Percentiles rank a stretch among this genome's conserved stretches.
phyloP scores from a whole-genome alignment of 2,888 invertebrate genomes.

The Invenusta paracnida region DNA sequence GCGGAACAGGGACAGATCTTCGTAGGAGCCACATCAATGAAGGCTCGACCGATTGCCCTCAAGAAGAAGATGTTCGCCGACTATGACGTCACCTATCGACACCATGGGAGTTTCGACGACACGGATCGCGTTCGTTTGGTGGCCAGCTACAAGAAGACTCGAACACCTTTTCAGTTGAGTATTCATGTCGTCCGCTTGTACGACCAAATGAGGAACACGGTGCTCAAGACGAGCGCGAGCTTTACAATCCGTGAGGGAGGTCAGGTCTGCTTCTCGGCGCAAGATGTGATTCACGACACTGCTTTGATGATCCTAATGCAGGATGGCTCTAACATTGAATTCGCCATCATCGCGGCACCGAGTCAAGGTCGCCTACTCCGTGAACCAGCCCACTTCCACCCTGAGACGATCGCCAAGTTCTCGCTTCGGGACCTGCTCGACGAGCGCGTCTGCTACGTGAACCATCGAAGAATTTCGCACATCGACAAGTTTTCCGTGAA shows the following conservation, averaged over 20 bases:
- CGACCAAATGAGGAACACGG: background rate
- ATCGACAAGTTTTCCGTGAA: background rate
- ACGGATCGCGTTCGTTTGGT: background rate
- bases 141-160: background rate
- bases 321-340: constrained; percentile 2
- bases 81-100: background rate
- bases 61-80: background rate
- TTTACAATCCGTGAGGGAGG: constrained; percentile 18
- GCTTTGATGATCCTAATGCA: background rate
- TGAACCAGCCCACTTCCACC: background rate
- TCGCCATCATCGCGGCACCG: background rate
- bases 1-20: background rate
- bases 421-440: constrained; percentile 33
- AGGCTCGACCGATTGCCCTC: background rate
- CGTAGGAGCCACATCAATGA: constrained; percentile 4
- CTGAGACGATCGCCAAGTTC: background rate
- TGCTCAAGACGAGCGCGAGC: background rate
- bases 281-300: background rate
- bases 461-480: background rate
- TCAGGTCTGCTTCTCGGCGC: background rate
- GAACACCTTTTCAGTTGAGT: background rate
- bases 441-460: constrained; percentile 30
- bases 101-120: constrained; percentile 12
- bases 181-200: constrained; percentile 29
- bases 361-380: background rate